Evolutionary conservation across 2,797 vertebrate species (phyloP).

Genomic region (Hoplostethus atlanticus): DNA sequence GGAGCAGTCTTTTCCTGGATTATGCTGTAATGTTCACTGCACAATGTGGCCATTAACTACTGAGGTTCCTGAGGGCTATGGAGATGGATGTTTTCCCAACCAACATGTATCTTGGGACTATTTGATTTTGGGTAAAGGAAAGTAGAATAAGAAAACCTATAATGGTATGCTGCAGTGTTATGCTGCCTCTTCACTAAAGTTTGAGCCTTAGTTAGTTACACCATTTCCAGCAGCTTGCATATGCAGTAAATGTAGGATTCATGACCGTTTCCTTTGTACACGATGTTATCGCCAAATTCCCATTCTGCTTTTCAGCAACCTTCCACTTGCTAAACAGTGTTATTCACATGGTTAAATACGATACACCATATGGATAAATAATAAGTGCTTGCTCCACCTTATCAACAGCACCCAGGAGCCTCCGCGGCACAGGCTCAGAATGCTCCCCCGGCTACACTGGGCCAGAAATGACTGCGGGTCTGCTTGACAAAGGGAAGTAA

Average conservation of each 20-base stretch:
- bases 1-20: neutral
- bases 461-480: constrained; percentile 36
- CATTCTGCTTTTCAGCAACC: constrained; percentile 38
- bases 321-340: constrained; percentile 33
- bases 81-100: neutral
- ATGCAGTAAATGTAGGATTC: constrained; percentile 9
- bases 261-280: constrained; percentile 12
- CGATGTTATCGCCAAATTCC: constrained; percentile 28
- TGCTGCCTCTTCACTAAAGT: constrained; percentile 24
- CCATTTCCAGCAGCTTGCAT: constrained; percentile 22
- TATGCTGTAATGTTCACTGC: neutral
- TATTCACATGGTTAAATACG: constrained; percentile 45
- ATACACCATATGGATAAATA: constrained; percentile 52
- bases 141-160: neutral
- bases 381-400: constrained; percentile 46
- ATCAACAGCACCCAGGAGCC: constrained; percentile 59
- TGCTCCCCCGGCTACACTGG: neutral
- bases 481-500: constrained; percentile 34
- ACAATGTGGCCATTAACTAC: constrained; percentile 17
- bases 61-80: constrained; percentile 8
- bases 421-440: constrained; percentile 14
- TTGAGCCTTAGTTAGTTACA: constrained; percentile 14
- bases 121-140: neutral
- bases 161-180: constrained; percentile 1
- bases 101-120: neutral